These are phyloP conservation scores for Aleiodes sp. DNA, from an alignment of 1,140 invertebrate species.

Conservation along the genomic window DNA sequence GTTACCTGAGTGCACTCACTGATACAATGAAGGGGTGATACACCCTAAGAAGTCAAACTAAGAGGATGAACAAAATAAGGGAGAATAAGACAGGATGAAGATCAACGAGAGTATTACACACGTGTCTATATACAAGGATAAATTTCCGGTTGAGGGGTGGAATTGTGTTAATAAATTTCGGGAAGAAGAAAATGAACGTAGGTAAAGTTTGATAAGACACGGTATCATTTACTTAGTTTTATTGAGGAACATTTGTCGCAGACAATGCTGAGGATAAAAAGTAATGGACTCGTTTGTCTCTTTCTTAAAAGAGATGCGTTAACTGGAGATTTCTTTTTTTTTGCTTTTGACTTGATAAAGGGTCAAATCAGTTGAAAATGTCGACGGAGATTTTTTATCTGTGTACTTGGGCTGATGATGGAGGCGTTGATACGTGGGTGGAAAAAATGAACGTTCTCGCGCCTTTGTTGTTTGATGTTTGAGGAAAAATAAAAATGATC, in stretches of 20 bases:
- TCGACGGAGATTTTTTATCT: background rate
- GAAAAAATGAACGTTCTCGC: too few species aligned
- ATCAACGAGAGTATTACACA: background rate
- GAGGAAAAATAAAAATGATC: too few species aligned
- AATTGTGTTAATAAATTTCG: background rate
- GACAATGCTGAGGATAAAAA: background rate
- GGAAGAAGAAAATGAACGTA: background rate
- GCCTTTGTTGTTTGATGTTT: too few species aligned
- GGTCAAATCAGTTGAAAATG: background rate
- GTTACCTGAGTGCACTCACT: slow-evolving; percentile 2
- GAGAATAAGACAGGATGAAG: background rate
- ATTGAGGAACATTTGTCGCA: slow-evolving; percentile 1
- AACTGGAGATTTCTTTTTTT: too few species aligned
- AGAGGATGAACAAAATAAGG: background rate
- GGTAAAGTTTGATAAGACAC: background rate
- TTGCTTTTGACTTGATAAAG: too few species aligned
- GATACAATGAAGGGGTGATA: slow-evolving; percentile 1
- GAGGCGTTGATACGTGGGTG: background rate
- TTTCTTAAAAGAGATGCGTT: too few species aligned
- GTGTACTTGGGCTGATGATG: background rate
- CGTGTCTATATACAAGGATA: background rate
- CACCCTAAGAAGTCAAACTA: slow-evolving; percentile 1
- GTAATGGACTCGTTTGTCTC: too few species aligned
- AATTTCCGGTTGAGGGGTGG: background rate
- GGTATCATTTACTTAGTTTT: background rate